A percentile compares a stretch with the other conserved stretches of the same genome.
Evolutionary conservation across 2,888 invertebrate species (phyloP).

Genomic region (Phrixothrix hirtus): DNA sequence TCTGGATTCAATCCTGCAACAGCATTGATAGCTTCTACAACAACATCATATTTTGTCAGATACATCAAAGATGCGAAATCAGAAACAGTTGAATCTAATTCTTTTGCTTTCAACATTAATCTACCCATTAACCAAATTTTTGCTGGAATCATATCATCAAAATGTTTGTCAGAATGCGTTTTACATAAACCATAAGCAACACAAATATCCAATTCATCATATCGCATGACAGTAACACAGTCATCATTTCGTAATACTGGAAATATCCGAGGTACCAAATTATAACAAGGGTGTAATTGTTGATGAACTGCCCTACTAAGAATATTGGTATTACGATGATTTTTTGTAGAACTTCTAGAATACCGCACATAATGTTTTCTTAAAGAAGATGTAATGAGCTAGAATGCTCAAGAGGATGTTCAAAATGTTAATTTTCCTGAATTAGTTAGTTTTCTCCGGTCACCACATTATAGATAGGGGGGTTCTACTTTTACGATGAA

Average conservation of each 20-base stretch:
- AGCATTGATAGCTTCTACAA: neutral
- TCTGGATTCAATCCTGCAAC: neutral
- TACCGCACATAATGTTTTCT: too few species aligned
- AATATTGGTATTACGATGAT: too few species aligned
- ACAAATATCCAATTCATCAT: neutral
- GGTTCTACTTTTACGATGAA: too few species aligned
- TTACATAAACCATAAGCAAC: neutral
- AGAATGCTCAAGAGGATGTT: too few species aligned
- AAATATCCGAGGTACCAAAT: neutral
- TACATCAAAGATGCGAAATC: neutral
- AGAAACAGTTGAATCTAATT: neutral
- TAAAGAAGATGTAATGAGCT: too few species aligned
- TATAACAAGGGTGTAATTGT: conserved; percentile 1
- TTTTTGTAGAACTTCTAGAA: too few species aligned
- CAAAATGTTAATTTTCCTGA: too few species aligned
- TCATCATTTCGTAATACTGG: conserved; percentile 1
- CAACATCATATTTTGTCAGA: neutral
- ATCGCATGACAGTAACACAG: neutral
- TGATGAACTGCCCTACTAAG: too few species aligned
- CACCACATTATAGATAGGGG: too few species aligned
- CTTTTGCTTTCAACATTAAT: neutral
- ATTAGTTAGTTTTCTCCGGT: too few species aligned
- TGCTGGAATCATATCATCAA: conserved; percentile 1
- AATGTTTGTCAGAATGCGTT: neutral
- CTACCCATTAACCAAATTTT: neutral